phyloP scores from a whole-genome alignment of 2,797 vertebrate species.

The Lemur catta region DNA sequence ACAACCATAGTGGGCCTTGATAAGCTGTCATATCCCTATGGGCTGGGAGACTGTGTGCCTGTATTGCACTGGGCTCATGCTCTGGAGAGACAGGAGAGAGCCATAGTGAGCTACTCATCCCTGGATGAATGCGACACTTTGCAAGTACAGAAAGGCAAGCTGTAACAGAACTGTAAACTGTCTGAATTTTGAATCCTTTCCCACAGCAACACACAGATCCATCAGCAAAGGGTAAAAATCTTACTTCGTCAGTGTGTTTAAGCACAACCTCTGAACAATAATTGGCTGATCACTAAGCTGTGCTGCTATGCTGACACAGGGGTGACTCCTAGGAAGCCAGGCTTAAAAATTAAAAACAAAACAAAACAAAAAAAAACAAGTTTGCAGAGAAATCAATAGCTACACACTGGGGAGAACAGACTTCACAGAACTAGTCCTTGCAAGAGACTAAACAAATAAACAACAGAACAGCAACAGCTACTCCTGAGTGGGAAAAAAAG shows the following conservation, averaged over 20 bases:
- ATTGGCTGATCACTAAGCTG: background rate
- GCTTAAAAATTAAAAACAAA: background rate
- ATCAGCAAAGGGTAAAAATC: background rate
- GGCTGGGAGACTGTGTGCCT: background rate
- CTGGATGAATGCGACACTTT: background rate
- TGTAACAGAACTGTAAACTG: background rate
- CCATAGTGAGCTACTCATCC: background rate
- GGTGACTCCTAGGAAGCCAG: background rate
- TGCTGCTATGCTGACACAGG: background rate
- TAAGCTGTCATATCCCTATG: background rate
- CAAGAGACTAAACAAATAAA: conserved; percentile 3
- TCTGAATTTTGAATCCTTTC: background rate
- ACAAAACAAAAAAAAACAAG: background rate
- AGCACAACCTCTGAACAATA: background rate
- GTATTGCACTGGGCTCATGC: background rate
- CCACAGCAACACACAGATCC: background rate
- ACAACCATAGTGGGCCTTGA: background rate
- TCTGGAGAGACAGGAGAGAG: background rate
- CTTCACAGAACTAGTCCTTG: background rate
- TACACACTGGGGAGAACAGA: background rate
- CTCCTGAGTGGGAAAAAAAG: background rate
- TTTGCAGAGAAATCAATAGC: background rate
- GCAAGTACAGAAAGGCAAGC: background rate
- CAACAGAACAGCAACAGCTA: background rate
- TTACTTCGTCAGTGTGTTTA: background rate